Evolutionary conservation across 2,797 vertebrate species (phyloP), one percentile per base, ranked within the genome.

Genomic region (Aeoliscus strigatus): DNA sequence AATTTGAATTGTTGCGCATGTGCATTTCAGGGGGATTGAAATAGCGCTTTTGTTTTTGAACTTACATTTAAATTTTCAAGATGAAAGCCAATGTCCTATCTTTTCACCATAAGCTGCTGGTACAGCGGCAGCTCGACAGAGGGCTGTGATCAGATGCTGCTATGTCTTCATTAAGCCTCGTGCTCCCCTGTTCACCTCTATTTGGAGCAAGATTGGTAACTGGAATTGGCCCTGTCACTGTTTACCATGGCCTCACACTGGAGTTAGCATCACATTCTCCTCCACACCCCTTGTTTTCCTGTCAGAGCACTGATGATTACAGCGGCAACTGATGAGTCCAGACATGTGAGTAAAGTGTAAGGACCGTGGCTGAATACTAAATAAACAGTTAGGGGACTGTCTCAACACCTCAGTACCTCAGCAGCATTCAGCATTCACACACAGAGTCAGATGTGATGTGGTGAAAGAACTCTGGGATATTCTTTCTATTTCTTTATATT

Each of bases 151-250:
- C 61, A 65, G 59, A 73, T 48, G 65, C 62, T 34, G 55, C 72
- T 72, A 68, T 64, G 56, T 76, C 80, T 84, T 82, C 14, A 68
- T 81, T 81, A 77, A 75, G 59, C 39, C 45, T 34, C 39, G 1
- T 48, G 66, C 60, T 65, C 73, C 46, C 47, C 36, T 74, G 75
- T 63, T 82, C 75, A 74, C 80, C 78, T 74, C 76, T 53, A 79
- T 84, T 83, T 83, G 78, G 58, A 2, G 62, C 51, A 62, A 77
- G 69, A 75, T 77, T 70, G 73, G 74, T 55, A 72, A 57, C 46
- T 66, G 66, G 71, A 79, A 85, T 80, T 77, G 79, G 67, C 51
- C 60, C 68, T 75, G 79, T 82, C 81, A 80, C 73, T 80, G 76
- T 78, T 82, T 79, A 76, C 74, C 36, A 53, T 48, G 60, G 70